phyloP scores from a whole-genome alignment of 2,113 vertebrate genomes.

The Dicerorhinus sumatrensis region DNA sequence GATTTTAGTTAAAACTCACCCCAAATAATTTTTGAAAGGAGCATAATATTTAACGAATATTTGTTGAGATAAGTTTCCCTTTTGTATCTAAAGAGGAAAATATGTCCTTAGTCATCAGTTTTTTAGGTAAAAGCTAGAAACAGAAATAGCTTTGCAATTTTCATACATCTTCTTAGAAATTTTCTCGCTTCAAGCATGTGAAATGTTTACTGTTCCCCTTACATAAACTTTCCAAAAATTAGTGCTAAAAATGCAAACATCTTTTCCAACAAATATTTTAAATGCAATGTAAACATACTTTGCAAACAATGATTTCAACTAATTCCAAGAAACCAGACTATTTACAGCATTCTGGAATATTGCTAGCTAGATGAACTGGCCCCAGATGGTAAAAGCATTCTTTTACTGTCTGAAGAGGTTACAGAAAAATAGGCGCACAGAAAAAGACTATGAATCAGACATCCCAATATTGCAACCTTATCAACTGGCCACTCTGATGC shows the following conservation, averaged over 20 bases:
- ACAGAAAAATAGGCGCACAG: rapidly evolving
- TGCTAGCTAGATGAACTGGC: neutral
- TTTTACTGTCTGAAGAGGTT: neutral
- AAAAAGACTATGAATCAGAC: neutral
- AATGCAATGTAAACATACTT: neutral
- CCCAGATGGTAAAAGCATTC: neutral
- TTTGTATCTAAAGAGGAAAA: conserved; percentile 12
- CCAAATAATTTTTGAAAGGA: neutral
- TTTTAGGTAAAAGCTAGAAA: neutral
- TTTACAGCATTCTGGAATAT: neutral
- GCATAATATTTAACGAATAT: neutral
- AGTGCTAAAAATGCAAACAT: conserved; percentile 11
- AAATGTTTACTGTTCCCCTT: neutral
- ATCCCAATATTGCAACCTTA: neutral
- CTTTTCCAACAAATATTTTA: conserved; percentile 25
- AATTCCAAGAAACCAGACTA: neutral
- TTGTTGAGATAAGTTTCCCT: neutral
- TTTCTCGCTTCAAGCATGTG: neutral
- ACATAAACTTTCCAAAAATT: neutral
- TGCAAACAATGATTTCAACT: neutral
- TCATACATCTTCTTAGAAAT: conserved; percentile 19
- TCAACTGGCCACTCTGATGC: neutral
- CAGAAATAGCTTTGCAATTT: conserved; percentile 3
- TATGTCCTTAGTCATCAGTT: neutral
- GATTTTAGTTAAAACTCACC: neutral